These are phyloP conservation scores for Tachuris rubrigastra DNA, from an alignment of 2,113 vertebrate species.

Conservation along the genomic window DNA sequence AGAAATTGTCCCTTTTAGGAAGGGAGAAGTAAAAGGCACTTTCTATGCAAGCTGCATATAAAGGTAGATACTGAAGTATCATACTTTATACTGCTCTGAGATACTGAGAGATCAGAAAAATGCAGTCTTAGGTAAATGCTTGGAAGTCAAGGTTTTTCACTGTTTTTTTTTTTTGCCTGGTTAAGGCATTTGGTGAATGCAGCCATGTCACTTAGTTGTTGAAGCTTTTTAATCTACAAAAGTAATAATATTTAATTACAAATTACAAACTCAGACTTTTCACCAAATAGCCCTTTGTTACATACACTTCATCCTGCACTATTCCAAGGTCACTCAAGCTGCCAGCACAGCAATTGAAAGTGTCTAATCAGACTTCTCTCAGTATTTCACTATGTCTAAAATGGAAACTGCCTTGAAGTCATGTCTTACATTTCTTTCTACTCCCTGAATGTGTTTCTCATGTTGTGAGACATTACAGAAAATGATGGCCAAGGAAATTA, in stretches of 20 bases:
- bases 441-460: neutral
- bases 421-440: neutral
- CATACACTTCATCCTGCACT: neutral
- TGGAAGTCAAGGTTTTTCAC: neutral
- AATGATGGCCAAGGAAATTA: constrained; percentile 23
- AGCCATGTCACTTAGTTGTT: neutral
- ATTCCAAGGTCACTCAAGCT: neutral
- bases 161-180: neutral
- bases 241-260: neutral
- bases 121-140: neutral
- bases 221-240: neutral
- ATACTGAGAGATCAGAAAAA: neutral
- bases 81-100: neutral
- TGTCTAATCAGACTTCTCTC: neutral
- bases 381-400: neutral
- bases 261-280: neutral
- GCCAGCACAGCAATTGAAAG: neutral
- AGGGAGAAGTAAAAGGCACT: neutral
- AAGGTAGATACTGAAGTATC: neutral
- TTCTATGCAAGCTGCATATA: neutral
- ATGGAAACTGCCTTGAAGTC: constrained; percentile 14
- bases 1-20: neutral
- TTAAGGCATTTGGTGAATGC: neutral
- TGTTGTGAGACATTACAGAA: constrained; percentile 20
- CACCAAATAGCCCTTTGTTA: neutral